Conservation (phyloP, 2,113 vertebrate genomes). For the Ageneiosus marmoratus region DNA sequence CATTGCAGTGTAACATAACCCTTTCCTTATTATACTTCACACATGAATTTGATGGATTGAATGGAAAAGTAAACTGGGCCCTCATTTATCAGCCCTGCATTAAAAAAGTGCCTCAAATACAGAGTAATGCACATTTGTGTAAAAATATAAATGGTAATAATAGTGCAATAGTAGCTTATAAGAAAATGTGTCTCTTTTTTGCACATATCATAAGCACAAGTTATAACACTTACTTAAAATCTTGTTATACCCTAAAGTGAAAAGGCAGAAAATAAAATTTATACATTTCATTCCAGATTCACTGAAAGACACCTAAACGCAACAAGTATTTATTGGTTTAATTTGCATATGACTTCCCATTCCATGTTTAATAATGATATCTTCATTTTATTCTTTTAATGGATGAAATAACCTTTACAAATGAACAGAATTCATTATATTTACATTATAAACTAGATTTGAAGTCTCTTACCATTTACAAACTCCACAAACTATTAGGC, state of each 20-base stretch:
- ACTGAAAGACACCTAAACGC: not conserved
- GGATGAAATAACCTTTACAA: too few relatives aligned
- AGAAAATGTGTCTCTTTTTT: too few relatives aligned
- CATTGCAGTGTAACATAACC: not conserved
- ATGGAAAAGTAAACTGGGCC: not conserved
- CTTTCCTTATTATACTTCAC: not conserved
- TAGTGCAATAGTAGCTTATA: not conserved
- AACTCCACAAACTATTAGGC: not conserved
- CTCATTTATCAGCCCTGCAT: not conserved
- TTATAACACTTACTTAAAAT: not conserved
- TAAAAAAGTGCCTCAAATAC: not conserved
- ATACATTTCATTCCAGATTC: not conserved
- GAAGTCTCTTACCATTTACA: not conserved
- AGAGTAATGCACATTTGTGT: not conserved
- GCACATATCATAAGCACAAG: not conserved
- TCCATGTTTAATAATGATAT: too few relatives aligned
- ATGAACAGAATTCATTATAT: not conserved
- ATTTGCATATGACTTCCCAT: not conserved
- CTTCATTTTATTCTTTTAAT: too few relatives aligned
- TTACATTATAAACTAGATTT: too few relatives aligned
- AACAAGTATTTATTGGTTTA: not conserved
- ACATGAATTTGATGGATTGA: not conserved
- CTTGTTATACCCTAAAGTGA: not conserved
- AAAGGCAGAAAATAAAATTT: not conserved
- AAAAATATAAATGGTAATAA: too few relatives aligned